phyloP scores from a whole-genome alignment of 2,888 invertebrate species.

The Slavum lentiscoides region DNA sequence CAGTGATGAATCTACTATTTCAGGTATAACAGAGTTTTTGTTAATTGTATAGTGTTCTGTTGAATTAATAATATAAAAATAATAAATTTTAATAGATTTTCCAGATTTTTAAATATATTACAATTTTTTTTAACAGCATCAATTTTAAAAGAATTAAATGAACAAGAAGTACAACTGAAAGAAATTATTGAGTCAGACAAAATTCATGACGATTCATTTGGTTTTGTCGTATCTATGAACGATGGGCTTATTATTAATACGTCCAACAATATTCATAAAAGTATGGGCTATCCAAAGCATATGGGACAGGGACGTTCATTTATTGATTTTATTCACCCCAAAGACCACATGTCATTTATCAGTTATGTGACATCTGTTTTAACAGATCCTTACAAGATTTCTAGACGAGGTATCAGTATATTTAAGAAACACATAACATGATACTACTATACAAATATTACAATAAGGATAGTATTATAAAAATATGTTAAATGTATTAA shows the following conservation, averaged over 20 bases:
- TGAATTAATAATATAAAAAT: background rate
- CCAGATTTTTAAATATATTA: background rate
- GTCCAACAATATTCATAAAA: slow-evolving; percentile 69
- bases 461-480: too few species aligned
- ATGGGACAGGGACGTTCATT: slow-evolving; percentile 86
- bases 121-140: background rate
- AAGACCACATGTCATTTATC: slow-evolving; percentile 73
- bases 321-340: slow-evolving; percentile 83
- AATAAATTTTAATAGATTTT: background rate
- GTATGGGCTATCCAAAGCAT: slow-evolving; percentile 78
- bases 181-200: slow-evolving; percentile 61
- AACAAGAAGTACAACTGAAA: slow-evolving; percentile 60
- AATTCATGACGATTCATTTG: slow-evolving; percentile 62
- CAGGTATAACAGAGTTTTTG: slow-evolving; percentile 1
- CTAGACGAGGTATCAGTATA: slow-evolving; percentile 40
- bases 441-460: too few species aligned
- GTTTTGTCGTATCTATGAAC: slow-evolving; percentile 79
- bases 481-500: background rate
- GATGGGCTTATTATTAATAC: slow-evolving; percentile 81
- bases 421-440: background rate
- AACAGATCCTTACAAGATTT: slow-evolving; percentile 61
- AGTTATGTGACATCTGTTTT: slow-evolving; percentile 74
- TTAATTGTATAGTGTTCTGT: background rate
- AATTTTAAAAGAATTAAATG: slow-evolving; percentile 55
- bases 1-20: background rate